These are phyloP conservation scores for Heteronetta atricapilla DNA, from an alignment of 2,113 vertebrate species.

Conservation along the genomic window DNA sequence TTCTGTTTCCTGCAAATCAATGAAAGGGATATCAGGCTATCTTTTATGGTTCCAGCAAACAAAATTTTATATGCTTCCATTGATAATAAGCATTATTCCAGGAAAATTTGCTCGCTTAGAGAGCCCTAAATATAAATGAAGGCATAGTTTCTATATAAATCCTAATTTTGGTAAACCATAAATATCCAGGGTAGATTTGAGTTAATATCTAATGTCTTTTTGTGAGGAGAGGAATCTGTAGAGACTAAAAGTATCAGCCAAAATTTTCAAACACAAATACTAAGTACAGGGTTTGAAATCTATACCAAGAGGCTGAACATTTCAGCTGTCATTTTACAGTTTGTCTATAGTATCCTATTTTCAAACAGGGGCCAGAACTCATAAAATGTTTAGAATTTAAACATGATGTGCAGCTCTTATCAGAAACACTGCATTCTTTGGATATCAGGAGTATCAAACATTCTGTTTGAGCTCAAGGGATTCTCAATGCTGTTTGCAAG, in stretches of 20 bases:
- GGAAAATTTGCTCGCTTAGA: not conserved
- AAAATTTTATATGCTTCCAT: not conserved
- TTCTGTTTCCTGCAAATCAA: not conserved
- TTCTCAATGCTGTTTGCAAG: not conserved
- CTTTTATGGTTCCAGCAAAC: not conserved
- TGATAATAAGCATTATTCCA: not conserved
- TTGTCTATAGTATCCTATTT: not conserved
- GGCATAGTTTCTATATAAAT: not conserved
- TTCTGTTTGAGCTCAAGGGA: not conserved
- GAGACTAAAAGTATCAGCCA: not conserved
- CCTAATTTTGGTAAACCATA: not conserved
- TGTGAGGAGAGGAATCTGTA: not conserved
- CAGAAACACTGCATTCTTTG: not conserved
- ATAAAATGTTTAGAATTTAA: not conserved
- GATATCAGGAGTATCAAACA: not conserved
- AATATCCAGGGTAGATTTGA: not conserved
- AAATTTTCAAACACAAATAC: not conserved
- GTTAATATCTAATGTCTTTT: not conserved
- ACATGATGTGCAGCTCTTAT: not conserved
- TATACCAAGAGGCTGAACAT: not conserved
- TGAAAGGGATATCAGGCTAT: not conserved
- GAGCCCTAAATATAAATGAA: not conserved
- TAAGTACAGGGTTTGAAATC: not conserved
- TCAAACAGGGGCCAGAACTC: not conserved
- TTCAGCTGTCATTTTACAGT: not conserved